A percentile compares a stretch with the other conserved stretches of the same genome.
Conservation (phyloP, 2,113 vertebrate species). For the Colistium nudipinnis region DNA sequence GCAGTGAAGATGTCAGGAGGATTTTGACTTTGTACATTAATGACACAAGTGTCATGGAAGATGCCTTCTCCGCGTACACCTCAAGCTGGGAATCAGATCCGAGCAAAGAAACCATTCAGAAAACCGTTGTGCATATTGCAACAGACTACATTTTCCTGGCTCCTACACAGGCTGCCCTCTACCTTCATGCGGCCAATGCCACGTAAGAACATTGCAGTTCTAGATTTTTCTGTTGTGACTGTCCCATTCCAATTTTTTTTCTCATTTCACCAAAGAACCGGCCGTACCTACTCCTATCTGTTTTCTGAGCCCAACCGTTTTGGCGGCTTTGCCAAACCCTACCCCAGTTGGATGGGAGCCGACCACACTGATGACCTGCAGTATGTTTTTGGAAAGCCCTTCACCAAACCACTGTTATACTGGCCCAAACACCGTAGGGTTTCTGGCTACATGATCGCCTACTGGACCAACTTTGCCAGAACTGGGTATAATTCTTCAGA, state of each 20-base stretch:
- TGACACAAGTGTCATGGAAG: constrained; percentile 62
- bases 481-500: constrained; percentile 82
- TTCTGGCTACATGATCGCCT: constrained; percentile 87
- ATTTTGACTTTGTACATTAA: constrained; percentile 77
- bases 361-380: constrained; percentile 93
- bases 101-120: constrained; percentile 80
- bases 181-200: constrained; percentile 84
- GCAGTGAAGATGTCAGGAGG: constrained; percentile 79
- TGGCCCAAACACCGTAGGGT: constrained; percentile 83
- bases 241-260: background rate
- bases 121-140: constrained; percentile 82
- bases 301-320: constrained; percentile 88
- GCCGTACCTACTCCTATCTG: constrained; percentile 88
- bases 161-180: constrained; percentile 84
- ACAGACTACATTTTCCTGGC: constrained; percentile 91
- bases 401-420: constrained; percentile 85
- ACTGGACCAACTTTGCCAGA: constrained; percentile 97
- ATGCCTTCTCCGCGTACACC: constrained; percentile 80
- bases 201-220: constrained; percentile 83
- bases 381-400: constrained; percentile 94
- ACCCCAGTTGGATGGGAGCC: constrained; percentile 90
- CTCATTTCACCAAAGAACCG: constrained; percentile 75
- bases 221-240: background rate
- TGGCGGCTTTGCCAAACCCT: constrained; percentile 66
- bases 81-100: constrained; percentile 76